Percentiles rank a stretch among this genome's conserved stretches.
phyloP scores from a whole-genome alignment of 2,888 invertebrate genomes.

The Epiblema foenella region DNA sequence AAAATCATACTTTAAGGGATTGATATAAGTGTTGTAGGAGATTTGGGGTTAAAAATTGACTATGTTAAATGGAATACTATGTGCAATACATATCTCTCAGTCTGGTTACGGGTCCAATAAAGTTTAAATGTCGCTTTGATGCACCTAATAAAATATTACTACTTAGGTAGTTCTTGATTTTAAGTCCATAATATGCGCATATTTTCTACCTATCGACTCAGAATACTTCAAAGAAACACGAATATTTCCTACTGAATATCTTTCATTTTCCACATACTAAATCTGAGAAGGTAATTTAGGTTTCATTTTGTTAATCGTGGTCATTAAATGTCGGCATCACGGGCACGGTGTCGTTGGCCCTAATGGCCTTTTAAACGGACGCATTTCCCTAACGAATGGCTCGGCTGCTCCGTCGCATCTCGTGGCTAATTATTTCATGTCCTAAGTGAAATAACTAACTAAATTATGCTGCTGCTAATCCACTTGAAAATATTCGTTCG shows the following conservation, averaged over 20 bases:
- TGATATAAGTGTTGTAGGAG: too few relatives aligned
- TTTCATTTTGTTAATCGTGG: constrained; percentile 59
- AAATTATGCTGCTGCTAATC: constrained; percentile 20
- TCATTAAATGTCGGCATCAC: constrained; percentile 58
- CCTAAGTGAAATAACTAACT: constrained; percentile 22
- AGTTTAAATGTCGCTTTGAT: too few relatives aligned
- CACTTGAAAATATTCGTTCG: constrained; percentile 20
- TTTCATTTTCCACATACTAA: constrained; percentile 45
- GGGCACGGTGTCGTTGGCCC: constrained; percentile 52
- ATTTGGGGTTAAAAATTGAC: too few relatives aligned
- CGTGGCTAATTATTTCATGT: constrained; percentile 41
- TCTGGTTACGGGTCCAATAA: too few relatives aligned
- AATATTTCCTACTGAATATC: not conserved
- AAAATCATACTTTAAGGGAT: too few relatives aligned
- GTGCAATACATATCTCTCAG: too few relatives aligned
- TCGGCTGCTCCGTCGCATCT: constrained; percentile 46
- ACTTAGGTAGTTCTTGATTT: too few relatives aligned
- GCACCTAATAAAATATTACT: too few relatives aligned
- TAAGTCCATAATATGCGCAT: too few relatives aligned
- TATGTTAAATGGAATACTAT: too few relatives aligned
- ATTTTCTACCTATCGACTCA: too few relatives aligned
- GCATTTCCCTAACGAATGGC: constrained; percentile 55
- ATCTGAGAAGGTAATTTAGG: constrained; percentile 53
- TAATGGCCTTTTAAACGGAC: constrained; percentile 57
- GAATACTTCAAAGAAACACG: not conserved